A percentile compares a stretch with the other conserved stretches of the same genome.
Conservation (phyloP, 2,888 invertebrate species). For the Xanthorhoe designata region DNA sequence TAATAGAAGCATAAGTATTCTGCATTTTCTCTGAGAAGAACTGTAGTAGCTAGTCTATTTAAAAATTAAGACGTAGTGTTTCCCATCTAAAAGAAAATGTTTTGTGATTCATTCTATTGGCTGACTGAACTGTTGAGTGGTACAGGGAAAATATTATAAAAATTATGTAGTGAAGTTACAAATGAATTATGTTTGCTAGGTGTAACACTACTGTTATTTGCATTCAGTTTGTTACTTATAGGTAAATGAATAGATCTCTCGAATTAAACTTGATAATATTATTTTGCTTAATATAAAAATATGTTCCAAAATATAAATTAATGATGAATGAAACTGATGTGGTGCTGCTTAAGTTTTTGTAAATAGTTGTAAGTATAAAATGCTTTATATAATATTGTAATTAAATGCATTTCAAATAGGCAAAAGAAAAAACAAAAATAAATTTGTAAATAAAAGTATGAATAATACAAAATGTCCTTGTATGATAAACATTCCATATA, state of each 20-base stretch:
- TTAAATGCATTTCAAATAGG: not conserved
- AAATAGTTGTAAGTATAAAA: constrained; percentile 14
- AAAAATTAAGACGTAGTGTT: not conserved
- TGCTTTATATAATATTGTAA: constrained; percentile 6
- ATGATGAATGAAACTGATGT: constrained; percentile 4
- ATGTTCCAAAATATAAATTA: constrained; percentile 1
- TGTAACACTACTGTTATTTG: not conserved
- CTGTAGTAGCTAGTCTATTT: not conserved
- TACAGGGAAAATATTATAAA: constrained; percentile 4
- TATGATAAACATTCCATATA: constrained; percentile 31
- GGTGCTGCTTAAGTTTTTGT: constrained; percentile 17
- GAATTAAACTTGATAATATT: constrained; percentile 11
- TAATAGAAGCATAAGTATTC: not conserved
- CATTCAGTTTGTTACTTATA: constrained; percentile 2
- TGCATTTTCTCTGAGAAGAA: not conserved
- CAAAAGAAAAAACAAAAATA: not conserved
- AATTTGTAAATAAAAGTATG: not conserved
- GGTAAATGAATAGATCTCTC: constrained; percentile 16
- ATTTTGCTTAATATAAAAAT: constrained; percentile 4
- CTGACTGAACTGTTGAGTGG: not conserved
- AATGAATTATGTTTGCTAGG: not conserved
- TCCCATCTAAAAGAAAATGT: not conserved
- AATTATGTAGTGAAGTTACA: not conserved
- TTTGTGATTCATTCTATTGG: not conserved
- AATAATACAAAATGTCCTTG: not conserved